Percentiles rank a stretch among this genome's conserved stretches.
Conservation (phyloP, 1,140 invertebrate genomes). For the Bursaphelenchus mucronatus region DNA sequence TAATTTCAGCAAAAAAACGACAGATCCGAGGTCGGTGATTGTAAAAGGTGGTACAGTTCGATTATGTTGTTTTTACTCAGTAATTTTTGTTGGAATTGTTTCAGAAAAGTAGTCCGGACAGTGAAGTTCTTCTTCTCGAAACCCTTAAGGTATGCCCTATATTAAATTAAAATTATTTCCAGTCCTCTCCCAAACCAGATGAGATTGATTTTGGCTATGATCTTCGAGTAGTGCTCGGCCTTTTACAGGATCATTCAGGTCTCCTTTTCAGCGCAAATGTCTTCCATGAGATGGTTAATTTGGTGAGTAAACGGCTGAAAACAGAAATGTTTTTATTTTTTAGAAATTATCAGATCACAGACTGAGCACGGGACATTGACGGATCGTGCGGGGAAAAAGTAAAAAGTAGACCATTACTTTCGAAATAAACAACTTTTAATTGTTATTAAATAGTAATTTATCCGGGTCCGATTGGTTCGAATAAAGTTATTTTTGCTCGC, state of each 20-base stretch:
- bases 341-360: too few relatives aligned
- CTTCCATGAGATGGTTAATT: conserved; percentile 42
- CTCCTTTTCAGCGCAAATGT: conserved; percentile 43
- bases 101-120: not conserved
- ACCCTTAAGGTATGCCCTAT: too few relatives aligned
- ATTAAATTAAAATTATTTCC: conserved; percentile 7
- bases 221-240: conserved; percentile 34
- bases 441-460: too few relatives aligned
- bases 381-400: too few relatives aligned
- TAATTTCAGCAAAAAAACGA: conserved; percentile 15
- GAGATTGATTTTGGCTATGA: conserved; percentile 31
- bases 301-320: conserved; percentile 19
- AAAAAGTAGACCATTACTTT: too few relatives aligned
- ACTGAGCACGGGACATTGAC: too few relatives aligned
- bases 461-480: too few relatives aligned
- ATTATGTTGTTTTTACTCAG: not conserved
- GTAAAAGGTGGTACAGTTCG: not conserved
- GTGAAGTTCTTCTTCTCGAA: not conserved
- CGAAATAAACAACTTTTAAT: too few relatives aligned
- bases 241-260: conserved; percentile 41
- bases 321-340: too few relatives aligned
- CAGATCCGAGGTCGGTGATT: conserved; percentile 18
- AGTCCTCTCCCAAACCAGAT: not conserved
- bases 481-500: too few relatives aligned
- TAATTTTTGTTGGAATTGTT: not conserved